phyloP scores from a whole-genome alignment of 2,888 invertebrate genomes.

The Theretra japonica region DNA sequence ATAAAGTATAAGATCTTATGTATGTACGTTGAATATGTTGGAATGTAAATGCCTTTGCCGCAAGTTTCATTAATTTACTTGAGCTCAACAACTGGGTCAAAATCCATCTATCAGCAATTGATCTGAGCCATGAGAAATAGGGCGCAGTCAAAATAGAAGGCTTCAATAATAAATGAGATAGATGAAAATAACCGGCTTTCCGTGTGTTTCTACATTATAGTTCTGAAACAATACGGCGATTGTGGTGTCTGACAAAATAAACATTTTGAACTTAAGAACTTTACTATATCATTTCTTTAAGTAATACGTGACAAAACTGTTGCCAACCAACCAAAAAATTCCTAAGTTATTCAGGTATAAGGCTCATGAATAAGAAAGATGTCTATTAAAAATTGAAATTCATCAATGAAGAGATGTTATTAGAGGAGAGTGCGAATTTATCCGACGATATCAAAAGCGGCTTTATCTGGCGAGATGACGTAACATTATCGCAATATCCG shows the following conservation, averaged over 20 bases:
- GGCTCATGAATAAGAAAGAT: background rate
- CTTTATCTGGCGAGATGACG: slow-evolving; percentile 76
- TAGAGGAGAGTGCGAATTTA: slow-evolving; percentile 66
- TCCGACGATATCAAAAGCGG: slow-evolving; percentile 71
- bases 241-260: too few species aligned
- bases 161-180: slow-evolving; percentile 14
- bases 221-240: too few species aligned
- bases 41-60: background rate
- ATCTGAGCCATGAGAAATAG: slow-evolving; percentile 22
- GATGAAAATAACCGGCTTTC: background rate
- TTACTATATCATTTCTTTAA: too few species aligned
- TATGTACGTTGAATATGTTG: slow-evolving; percentile 5
- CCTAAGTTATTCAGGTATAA: too few species aligned
- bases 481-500: slow-evolving; percentile 81
- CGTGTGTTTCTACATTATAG: background rate
- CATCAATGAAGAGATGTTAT: slow-evolving; percentile 13
- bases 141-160: background rate
- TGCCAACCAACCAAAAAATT: too few species aligned
- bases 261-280: too few species aligned
- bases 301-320: too few species aligned
- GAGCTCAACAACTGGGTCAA: slow-evolving; percentile 28
- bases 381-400: background rate
- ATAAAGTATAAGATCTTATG: background rate
- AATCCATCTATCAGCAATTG: slow-evolving; percentile 27
- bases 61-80: slow-evolving; percentile 22